Base-by-base conservation (phyloP, 2,888 invertebrate genomes). In the Apamea monoglypha region DNA sequence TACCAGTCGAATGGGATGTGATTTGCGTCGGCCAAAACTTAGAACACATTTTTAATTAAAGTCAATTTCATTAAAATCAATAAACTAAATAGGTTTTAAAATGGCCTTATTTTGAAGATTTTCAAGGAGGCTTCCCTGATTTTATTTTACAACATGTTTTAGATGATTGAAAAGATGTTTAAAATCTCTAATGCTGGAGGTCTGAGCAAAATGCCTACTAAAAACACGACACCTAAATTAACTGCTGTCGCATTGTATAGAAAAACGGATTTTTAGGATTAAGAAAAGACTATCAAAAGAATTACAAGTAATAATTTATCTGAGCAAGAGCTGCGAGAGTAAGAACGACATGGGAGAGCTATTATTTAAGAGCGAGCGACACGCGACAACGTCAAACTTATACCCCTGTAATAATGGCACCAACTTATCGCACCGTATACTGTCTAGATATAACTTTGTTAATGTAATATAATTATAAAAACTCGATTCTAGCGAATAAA, bases 371-470 rank as follows among this genome's bases (percentile, higher is more conserved):
- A 94, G 94, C 91, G 90, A 94, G 92, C 92, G 92, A 91, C 91
- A 92, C 93, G 92, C 91, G 91, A 92, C 93, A 91, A 94, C 94
- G 91, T 92, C 93, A 93, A 95, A 96, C 96, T 95, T 95, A 96
- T 95, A 95, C 96, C 96, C 96, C 96, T 96, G 96, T 96, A 97
- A 96, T 96, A 96, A 97, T 97, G 97, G 97, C 97, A 97, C 97
- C 97, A 96, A 96, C 96, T 96, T 95, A 96, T 96, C 97, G 97
- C 97, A 97, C 97, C 97, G 96, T 96, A 96, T 96, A 96, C 97
- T 96, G 96, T 95, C 95, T 96, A 96, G 71, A 83, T 95, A 96
- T 96, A 96, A 96, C 96, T 96, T 96, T 95, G 95, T 96, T 96
- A 96, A 94, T 94, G 94, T 93, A 93, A 95, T 94, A 95, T 95